Conservation (phyloP, 2,113 vertebrate species). For the Greenwoodochromis staneri region DNA sequence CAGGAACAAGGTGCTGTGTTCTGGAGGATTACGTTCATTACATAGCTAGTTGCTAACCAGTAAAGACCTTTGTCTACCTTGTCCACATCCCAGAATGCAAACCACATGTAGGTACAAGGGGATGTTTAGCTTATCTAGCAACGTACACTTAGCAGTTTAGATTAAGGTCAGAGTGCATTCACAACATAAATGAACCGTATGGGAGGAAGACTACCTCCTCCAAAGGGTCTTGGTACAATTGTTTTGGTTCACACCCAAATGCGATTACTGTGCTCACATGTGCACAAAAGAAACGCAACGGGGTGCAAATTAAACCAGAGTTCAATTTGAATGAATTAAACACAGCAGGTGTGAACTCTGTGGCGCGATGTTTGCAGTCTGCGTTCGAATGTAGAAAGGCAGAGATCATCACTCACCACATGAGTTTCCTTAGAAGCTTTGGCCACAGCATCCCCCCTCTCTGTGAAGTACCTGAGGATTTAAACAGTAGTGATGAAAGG, state of each 20-base stretch:
- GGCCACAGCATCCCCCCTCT: constrained; percentile 84
- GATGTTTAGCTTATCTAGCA: neutral
- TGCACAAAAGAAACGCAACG: neutral
- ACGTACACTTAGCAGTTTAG: fast-evolving
- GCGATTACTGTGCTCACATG: neutral
- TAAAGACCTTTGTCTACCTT: neutral
- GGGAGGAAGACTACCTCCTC: fast-evolving
- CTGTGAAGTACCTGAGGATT: constrained; percentile 57
- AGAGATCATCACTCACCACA: constrained; percentile 70
- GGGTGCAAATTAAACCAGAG: neutral
- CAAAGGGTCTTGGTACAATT: neutral
- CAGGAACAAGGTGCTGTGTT: neutral
- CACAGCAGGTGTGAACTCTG: neutral
- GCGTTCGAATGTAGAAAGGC: fast-evolving
- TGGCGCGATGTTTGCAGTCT: fast-evolving
- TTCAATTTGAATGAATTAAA: neutral
- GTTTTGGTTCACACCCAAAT: too few relatives aligned
- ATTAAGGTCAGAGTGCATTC: neutral
- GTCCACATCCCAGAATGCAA: neutral
- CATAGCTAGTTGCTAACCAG: neutral
- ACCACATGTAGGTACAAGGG: neutral
- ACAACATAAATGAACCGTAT: fast-evolving
- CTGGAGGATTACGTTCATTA: fast-evolving
- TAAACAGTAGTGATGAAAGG: neutral
- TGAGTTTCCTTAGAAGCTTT: constrained; percentile 90